Evolutionary conservation across 2,888 invertebrate genomes (phyloP).

Genomic region (Drosophila diplacantha): DNA sequence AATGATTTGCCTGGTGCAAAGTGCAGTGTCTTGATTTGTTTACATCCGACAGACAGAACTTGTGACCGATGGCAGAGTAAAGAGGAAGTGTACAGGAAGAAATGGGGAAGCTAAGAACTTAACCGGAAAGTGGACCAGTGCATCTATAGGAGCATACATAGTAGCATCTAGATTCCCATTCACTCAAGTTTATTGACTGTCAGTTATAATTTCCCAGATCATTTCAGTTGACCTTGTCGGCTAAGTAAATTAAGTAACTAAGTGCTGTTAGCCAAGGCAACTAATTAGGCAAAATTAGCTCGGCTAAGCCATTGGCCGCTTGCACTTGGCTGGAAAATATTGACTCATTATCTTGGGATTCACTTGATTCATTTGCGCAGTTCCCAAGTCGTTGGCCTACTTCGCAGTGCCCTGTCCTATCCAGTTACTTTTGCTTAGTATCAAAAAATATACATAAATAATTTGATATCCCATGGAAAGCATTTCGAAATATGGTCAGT

Average conservation of each 20-base stretch:
- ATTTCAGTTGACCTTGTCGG: constrained; percentile 51
- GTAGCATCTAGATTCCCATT: background rate
- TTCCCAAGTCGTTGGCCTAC: constrained; percentile 58
- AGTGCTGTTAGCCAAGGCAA: constrained; percentile 16
- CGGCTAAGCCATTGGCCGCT: background rate
- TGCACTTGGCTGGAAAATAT: background rate
- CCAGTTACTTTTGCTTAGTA: constrained; percentile 18
- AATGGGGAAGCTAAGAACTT: background rate
- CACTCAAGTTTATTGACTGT: constrained; percentile 5
- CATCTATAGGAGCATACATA: background rate
- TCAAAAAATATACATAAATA: constrained; percentile 9
- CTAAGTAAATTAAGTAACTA: constrained; percentile 2
- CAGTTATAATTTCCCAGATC: constrained; percentile 18
- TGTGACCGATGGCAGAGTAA: constrained; percentile 25
- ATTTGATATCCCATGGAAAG: constrained; percentile 44
- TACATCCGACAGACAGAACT: constrained; percentile 39
- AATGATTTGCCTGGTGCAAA: constrained; percentile 37
- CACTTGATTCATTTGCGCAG: constrained; percentile 29
- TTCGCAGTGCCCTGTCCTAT: constrained; percentile 45
- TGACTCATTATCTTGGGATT: constrained; percentile 43
- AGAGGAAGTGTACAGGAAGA: constrained; percentile 5
- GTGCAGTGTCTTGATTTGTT: constrained; percentile 37
- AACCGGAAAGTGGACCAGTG: background rate
- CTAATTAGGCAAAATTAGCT: constrained; percentile 32
- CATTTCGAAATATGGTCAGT: constrained; percentile 26